phyloP scores from a whole-genome alignment of 2,113 vertebrate species.

The Pica pica region DNA sequence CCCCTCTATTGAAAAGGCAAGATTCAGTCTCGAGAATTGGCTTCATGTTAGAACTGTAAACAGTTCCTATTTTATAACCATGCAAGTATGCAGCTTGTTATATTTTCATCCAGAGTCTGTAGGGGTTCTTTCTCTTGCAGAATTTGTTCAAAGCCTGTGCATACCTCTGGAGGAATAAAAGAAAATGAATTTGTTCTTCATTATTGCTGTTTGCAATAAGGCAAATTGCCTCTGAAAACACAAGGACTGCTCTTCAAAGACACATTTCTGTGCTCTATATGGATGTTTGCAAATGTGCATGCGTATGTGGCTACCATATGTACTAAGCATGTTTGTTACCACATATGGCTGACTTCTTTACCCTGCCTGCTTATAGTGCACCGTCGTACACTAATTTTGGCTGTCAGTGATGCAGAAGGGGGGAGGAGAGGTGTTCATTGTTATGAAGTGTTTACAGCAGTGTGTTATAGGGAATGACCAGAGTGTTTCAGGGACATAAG shows the following conservation, averaged over 20 bases:
- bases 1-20: slow-evolving; percentile 28
- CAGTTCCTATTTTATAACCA: slow-evolving; percentile 59
- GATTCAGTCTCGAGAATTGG: background rate
- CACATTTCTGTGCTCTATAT: background rate
- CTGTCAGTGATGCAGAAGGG: background rate
- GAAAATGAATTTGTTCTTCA: slow-evolving; percentile 18
- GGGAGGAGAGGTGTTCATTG: background rate
- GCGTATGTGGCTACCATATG: background rate
- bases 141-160: slow-evolving; percentile 22
- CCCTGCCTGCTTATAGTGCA: background rate
- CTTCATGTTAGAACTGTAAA: slow-evolving; percentile 48
- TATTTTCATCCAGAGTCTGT: slow-evolving; percentile 42
- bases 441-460: slow-evolving; percentile 6
- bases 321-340: background rate
- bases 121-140: slow-evolving; percentile 36
- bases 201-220: slow-evolving; percentile 35
- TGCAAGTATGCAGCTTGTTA: slow-evolving; percentile 53
- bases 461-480: background rate
- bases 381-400: background rate
- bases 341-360: background rate
- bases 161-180: slow-evolving; percentile 43
- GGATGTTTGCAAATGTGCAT: slow-evolving; percentile 13
- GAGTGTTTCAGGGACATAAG: background rate
- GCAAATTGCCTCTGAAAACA: slow-evolving; percentile 42
- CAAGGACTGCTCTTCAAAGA: slow-evolving; percentile 32